phyloP scores from a whole-genome alignment of 2,113 vertebrate genomes.

The Scomber scombrus region DNA sequence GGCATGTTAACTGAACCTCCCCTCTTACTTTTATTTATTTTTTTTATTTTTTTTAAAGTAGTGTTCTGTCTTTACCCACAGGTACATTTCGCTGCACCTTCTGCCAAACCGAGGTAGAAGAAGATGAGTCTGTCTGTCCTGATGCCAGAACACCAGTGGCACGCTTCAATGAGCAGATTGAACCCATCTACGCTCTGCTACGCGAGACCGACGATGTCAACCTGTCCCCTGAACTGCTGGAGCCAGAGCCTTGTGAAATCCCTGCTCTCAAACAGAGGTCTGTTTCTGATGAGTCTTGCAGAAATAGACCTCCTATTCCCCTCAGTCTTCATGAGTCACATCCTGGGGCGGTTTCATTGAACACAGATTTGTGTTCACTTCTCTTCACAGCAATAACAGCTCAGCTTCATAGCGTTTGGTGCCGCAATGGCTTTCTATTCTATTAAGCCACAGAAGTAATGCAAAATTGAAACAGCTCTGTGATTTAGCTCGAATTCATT shows the following conservation, averaged over 20 bases:
- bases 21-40: neutral
- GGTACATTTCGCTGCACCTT: slow-evolving; percentile 97
- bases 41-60: neutral
- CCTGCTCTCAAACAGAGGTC: slow-evolving; percentile 96
- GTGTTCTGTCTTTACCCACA: slow-evolving; percentile 52
- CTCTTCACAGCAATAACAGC: neutral
- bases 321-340: neutral
- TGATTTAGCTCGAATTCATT: neutral
- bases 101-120: slow-evolving; percentile 97
- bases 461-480: too few relatives aligned
- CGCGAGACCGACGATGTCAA: slow-evolving; percentile 96
- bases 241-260: slow-evolving; percentile 96
- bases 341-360: neutral
- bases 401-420: neutral
- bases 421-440: neutral
- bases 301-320: neutral
- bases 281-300: slow-evolving; percentile 38
- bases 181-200: slow-evolving; percentile 95
- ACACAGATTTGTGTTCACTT: neutral
- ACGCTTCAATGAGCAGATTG: slow-evolving; percentile 98
- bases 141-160: slow-evolving; percentile 96
- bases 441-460: neutral
- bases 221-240: slow-evolving; percentile 93
- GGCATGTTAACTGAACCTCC: neutral
- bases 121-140: slow-evolving; percentile 94